Evolutionary conservation across 2,797 vertebrate species (phyloP).

Genomic region (Perodicticus potto): DNA sequence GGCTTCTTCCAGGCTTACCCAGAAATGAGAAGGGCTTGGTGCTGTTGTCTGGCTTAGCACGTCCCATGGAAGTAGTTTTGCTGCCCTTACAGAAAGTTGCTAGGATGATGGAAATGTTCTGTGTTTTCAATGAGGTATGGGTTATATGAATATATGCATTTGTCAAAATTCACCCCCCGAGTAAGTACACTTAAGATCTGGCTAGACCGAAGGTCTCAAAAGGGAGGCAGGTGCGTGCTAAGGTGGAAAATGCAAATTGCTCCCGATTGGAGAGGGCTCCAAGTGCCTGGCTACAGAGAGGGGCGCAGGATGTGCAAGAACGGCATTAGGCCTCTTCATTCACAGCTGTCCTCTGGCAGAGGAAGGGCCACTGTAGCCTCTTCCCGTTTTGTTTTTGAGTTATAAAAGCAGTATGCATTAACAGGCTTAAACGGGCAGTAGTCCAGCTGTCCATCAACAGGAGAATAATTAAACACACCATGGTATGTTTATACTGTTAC

Average conservation of each 20-base stretch:
- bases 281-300: neutral
- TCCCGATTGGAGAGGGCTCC: neutral
- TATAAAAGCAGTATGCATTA: neutral
- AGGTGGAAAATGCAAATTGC: neutral
- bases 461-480: neutral
- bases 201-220: neutral
- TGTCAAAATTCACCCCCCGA: conserved; percentile 5
- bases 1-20: neutral
- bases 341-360: neutral
- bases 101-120: conserved; percentile 16
- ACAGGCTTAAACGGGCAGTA: neutral
- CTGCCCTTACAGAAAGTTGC: neutral
- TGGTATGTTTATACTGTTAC: neutral
- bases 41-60: neutral
- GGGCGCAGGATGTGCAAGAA: no score
- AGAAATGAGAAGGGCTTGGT: neutral
- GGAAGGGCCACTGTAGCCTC: neutral
- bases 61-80: neutral
- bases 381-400: neutral
- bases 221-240: no score
- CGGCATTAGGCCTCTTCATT: neutral
- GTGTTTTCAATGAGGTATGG: neutral
- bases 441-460: neutral
- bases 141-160: neutral
- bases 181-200: neutral